Evolutionary conservation across 1,140 invertebrate genomes (phyloP).

Genomic region (Chrysomallon squamiferum): DNA sequence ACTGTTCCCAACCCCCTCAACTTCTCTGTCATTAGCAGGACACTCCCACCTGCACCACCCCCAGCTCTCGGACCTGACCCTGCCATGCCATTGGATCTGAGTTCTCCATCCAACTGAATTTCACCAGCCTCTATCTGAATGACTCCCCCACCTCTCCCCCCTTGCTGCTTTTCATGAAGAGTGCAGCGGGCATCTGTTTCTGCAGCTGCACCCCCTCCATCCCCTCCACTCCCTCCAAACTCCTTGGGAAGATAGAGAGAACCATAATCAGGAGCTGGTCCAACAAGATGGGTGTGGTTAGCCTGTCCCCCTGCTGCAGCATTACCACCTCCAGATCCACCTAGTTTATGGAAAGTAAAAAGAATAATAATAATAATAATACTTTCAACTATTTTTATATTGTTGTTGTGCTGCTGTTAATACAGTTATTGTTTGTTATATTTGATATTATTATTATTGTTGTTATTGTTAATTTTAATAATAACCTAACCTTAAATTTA

Average conservation of each 20-base stretch:
- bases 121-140: constrained; percentile 31
- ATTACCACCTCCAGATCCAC: constrained; percentile 47
- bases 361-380: too few relatives aligned
- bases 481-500: too few relatives aligned
- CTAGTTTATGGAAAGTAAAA: too few relatives aligned
- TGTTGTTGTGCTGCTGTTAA: too few relatives aligned
- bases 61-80: constrained; percentile 32
- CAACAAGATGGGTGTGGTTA: constrained; percentile 25
- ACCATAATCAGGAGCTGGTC: constrained; percentile 36
- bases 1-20: constrained; percentile 37
- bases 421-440: too few relatives aligned
- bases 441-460: too few relatives aligned
- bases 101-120: constrained; percentile 28
- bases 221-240: constrained; percentile 44
- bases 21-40: constrained; percentile 21
- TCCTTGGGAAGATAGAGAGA: constrained; percentile 39
- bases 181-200: constrained; percentile 30
- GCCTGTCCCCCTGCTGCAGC: constrained; percentile 47
- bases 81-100: constrained; percentile 21
- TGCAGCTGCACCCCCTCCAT: constrained; percentile 29
- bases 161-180: constrained; percentile 15
- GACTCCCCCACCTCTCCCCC: constrained; percentile 44
- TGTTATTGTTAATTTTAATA: too few relatives aligned
- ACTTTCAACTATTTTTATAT: too few relatives aligned
- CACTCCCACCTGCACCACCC: constrained; percentile 47